These are phyloP conservation scores for Istiophorus platypterus DNA, from an alignment of 2,113 vertebrate species.

Conservation along the genomic window DNA sequence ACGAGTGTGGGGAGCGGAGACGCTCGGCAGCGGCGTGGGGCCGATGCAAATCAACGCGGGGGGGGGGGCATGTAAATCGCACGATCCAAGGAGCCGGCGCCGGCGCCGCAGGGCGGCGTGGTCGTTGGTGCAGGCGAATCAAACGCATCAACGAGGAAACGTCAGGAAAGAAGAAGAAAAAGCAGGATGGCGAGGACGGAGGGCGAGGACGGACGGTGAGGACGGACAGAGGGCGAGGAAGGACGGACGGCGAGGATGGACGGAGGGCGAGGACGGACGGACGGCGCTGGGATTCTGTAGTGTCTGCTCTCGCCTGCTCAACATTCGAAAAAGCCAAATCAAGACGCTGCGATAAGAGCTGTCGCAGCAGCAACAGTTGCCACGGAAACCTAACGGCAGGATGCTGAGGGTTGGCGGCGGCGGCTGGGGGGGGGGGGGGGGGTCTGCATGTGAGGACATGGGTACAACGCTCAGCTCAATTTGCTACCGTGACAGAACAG, in stretches of 20 bases:
- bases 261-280: too few relatives aligned
- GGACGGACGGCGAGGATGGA: too few relatives aligned
- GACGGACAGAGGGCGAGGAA: too few relatives aligned
- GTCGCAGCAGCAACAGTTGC: constrained; percentile 85
- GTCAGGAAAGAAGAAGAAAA: too few relatives aligned
- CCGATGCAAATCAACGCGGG: constrained; percentile 48
- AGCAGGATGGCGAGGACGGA: too few relatives aligned
- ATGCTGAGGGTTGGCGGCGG: constrained; percentile 58
- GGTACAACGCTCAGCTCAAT: constrained; percentile 67
- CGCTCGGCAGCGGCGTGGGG: constrained; percentile 46
- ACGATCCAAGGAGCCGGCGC: too few relatives aligned
- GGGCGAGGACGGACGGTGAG: too few relatives aligned
- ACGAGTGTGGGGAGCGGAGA: too few relatives aligned
- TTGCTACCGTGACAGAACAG: constrained; percentile 67
- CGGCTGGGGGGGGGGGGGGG: background rate
- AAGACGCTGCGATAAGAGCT: constrained; percentile 76
- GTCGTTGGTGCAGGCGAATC: constrained; percentile 37
- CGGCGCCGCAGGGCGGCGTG: too few relatives aligned
- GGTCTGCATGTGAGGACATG: constrained; percentile 53
- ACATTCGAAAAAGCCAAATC: constrained; percentile 78
- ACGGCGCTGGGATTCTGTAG: constrained; percentile 52
- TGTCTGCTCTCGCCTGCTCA: constrained; percentile 69
- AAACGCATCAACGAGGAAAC: constrained; percentile 2
- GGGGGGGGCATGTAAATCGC: constrained; percentile 27
- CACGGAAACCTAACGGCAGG: constrained; percentile 83